These are phyloP conservation scores for Cavia porcellus DNA, from an alignment of 2,113 vertebrate genomes.

Conservation along the genomic window DNA sequence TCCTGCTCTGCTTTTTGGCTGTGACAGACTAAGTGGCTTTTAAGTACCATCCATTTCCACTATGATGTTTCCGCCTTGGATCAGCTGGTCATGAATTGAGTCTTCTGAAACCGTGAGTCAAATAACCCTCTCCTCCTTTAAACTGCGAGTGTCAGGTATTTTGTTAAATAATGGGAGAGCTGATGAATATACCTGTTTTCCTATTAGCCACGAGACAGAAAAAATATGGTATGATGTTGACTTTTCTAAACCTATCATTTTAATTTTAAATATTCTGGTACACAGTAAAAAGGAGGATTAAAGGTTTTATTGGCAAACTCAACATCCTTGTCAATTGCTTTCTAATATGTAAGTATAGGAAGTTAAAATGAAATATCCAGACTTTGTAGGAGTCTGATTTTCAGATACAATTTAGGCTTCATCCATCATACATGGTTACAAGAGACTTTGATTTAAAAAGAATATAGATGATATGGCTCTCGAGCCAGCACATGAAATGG, in stretches of 20 bases:
- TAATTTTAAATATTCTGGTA: slow-evolving; percentile 39
- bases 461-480: background rate
- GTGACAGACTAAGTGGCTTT: no score
- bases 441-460: slow-evolving; percentile 33
- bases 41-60: background rate
- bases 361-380: background rate
- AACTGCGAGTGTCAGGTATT: background rate
- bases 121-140: background rate
- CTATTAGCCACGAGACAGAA: background rate
- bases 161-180: background rate
- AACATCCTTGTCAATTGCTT: background rate
- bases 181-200: background rate
- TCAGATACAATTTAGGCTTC: background rate
- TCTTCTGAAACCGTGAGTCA: background rate
- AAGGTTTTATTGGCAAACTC: background rate
- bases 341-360: background rate
- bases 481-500: background rate
- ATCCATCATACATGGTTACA: background rate
- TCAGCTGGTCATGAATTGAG: background rate
- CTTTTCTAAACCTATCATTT: background rate
- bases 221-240: background rate
- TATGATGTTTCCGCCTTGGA: background rate
- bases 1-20: background rate
- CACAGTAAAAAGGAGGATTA: background rate
- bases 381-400: background rate